Base-by-base conservation (phyloP, 2,113 vertebrate genomes). In the Cinclus cinclus region DNA sequence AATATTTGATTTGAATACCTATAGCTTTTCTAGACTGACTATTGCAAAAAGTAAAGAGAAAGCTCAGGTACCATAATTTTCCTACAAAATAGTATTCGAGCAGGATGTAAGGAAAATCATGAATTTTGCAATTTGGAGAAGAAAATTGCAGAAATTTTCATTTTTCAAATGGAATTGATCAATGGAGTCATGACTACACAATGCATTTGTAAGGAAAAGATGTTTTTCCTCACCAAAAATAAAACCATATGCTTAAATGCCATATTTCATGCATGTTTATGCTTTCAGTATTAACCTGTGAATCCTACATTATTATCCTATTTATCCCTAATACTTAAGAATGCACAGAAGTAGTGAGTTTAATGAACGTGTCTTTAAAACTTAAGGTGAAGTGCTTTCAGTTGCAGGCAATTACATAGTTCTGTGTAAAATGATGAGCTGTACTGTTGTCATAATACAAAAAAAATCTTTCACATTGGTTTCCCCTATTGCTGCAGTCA, bases 1-100 rank as follows among this genome's bases (percentile, higher is more conserved):
- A 95, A 89, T 30, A 56, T 95, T 97, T 97, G 68, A 68, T 97
- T 96, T 96, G 86, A 95, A 91, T 46, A 78, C 39, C 5, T 95
- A 85, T 69, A 80, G 88, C 56, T 96, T 47, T 55, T 76, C 83
- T 90, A 85, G 89, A 95, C 59, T 92, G 85, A 92, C 67, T 92
- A 58, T 71, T 89, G 53, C 68, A 64, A 83, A 95, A 97, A n/a
- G 6, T 46, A 80, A 93, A 92, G 89, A 12, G 83, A 9, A 10
- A 79, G 52, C 12, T 89, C 76, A 33, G 17, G 41, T 69, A 59
- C 33, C 33, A 49, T 41, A 0, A 13, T 79, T 76, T 83, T 90
- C 28, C 39, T 79, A 27, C 30, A 77, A 50, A 49, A 53, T 16
- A 52, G 17, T 77, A 68, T 30, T 56, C 73, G 22, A 55, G 10